Conservation (phyloP, 2,888 invertebrate species). For the Hypsopygia costalis region DNA sequence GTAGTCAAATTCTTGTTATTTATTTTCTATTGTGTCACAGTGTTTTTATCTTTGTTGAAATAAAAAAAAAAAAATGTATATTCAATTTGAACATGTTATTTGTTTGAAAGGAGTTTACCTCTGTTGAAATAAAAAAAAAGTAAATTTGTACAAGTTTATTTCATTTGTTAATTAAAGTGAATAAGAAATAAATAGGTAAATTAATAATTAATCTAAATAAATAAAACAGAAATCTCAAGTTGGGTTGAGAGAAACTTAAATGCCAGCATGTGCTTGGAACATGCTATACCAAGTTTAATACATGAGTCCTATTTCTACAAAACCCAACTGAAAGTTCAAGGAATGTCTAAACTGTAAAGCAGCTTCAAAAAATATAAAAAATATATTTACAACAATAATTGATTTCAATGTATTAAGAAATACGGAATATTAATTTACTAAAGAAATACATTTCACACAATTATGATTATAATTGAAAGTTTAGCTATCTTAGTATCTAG, state of each 20-base stretch:
- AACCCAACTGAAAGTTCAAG: constrained; percentile 80
- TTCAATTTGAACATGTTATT: constrained; percentile 19
- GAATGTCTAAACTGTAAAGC: constrained; percentile 39
- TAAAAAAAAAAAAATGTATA: constrained; percentile 21
- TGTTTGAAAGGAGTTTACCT: constrained; percentile 14
- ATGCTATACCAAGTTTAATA: too few species aligned
- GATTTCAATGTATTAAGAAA: constrained; percentile 15
- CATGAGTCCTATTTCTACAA: constrained; percentile 48
- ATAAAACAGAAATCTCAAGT: constrained; percentile 77
- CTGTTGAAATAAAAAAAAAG: constrained; percentile 36
- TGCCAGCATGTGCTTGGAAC: constrained; percentile 13
- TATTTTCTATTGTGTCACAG: too few species aligned
- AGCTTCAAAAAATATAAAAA: constrained; percentile 36
- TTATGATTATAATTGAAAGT: constrained; percentile 15
- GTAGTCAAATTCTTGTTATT: too few species aligned
- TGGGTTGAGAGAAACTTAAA: constrained; percentile 70
- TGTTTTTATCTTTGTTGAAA: too few species aligned
- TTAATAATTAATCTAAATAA: constrained; percentile 63
- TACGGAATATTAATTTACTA: constrained; percentile 20
- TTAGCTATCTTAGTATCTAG: constrained; percentile 1
- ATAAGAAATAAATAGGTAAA: constrained; percentile 65
- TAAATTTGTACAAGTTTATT: constrained; percentile 76
- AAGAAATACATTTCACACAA: constrained; percentile 18
- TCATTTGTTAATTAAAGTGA: constrained; percentile 60
- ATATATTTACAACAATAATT: constrained; percentile 58